phyloP scores from a whole-genome alignment of 1,140 invertebrate genomes.

The Brachionus koreanus region DNA sequence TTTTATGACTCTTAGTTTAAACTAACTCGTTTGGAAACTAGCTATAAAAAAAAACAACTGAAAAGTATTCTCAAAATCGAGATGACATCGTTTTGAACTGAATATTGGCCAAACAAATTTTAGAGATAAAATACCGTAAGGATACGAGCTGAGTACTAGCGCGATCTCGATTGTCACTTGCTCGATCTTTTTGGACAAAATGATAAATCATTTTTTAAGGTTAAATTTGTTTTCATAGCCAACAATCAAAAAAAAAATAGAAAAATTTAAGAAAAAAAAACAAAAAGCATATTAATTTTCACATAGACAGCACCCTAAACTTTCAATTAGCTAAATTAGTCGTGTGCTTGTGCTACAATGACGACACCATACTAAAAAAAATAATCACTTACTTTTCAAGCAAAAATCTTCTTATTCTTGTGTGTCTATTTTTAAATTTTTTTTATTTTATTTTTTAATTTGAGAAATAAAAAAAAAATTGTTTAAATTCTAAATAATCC shows the following conservation, averaged over 20 bases:
- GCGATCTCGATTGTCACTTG: constrained; percentile 14
- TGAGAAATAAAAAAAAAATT: background rate
- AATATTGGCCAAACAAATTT: constrained; percentile 26
- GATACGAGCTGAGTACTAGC: background rate
- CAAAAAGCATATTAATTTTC: background rate
- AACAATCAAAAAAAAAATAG: background rate
- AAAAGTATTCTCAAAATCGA: constrained; percentile 1
- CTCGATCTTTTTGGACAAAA: constrained; percentile 13
- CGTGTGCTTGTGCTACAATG: background rate
- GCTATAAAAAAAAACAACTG: constrained; percentile 14
- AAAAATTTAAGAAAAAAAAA: constrained; percentile 7
- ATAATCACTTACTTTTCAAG: constrained; percentile 19
- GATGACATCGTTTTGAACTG: constrained; percentile 26
- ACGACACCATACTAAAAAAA: constrained; percentile 17
- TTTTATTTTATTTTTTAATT: background rate
- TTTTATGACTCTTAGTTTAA: constrained; percentile 16
- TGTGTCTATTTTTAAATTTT: constrained; percentile 33
- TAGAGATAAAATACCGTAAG: constrained; percentile 35
- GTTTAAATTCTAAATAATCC: background rate
- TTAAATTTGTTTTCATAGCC: constrained; percentile 22
- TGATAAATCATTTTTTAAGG: constrained; percentile 35
- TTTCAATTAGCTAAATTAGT: background rate
- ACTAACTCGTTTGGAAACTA: constrained; percentile 24
- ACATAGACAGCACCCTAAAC: background rate
- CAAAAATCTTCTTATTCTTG: background rate